A percentile compares a stretch with the other conserved stretches of the same genome.
These are phyloP conservation scores for Galleria mellonella DNA, from an alignment of 1,140 invertebrate genomes.

Conservation along the genomic window DNA sequence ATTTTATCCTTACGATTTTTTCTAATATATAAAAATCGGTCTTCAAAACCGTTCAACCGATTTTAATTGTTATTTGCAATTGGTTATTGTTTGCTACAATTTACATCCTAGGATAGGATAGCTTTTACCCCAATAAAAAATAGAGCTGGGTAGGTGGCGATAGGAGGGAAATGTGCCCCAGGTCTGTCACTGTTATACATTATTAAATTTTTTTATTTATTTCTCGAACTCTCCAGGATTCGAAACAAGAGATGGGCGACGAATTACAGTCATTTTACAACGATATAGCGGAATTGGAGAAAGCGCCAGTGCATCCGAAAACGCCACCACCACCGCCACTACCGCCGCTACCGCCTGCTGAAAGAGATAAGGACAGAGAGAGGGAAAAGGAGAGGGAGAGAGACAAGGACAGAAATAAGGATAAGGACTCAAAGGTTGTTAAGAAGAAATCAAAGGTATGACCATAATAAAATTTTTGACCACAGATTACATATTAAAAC, in stretches of 20 bases:
- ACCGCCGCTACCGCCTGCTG: conserved; percentile 9
- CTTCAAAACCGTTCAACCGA: too few species aligned
- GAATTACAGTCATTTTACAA: conserved; percentile 58
- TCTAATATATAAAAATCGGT: too few species aligned
- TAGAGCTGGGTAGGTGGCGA: too few species aligned
- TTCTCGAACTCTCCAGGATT: conserved; percentile 13
- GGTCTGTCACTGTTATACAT: too few species aligned
- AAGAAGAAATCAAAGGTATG: conserved; percentile 52
- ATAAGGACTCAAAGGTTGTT: conserved; percentile 6
- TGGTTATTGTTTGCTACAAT: too few species aligned
- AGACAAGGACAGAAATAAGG: background rate
- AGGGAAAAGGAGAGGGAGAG: conserved; percentile 18
- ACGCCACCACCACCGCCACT: conserved; percentile 14
- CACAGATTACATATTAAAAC: conserved; percentile 1
- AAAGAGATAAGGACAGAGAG: conserved; percentile 12
- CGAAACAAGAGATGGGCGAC: conserved; percentile 50
- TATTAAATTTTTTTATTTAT: too few species aligned
- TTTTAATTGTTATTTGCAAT: too few species aligned
- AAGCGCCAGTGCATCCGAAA: conserved; percentile 7
- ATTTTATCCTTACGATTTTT: too few species aligned
- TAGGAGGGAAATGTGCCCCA: too few species aligned
- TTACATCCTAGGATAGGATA: too few species aligned
- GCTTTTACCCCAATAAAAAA: too few species aligned
- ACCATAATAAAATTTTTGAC: too few species aligned
- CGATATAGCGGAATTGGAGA: conserved; percentile 54